Evolutionary conservation across 1,140 invertebrate genomes (phyloP), one percentile per base, ranked within the genome.

Genomic region (Chionoecetes opilio): DNA sequence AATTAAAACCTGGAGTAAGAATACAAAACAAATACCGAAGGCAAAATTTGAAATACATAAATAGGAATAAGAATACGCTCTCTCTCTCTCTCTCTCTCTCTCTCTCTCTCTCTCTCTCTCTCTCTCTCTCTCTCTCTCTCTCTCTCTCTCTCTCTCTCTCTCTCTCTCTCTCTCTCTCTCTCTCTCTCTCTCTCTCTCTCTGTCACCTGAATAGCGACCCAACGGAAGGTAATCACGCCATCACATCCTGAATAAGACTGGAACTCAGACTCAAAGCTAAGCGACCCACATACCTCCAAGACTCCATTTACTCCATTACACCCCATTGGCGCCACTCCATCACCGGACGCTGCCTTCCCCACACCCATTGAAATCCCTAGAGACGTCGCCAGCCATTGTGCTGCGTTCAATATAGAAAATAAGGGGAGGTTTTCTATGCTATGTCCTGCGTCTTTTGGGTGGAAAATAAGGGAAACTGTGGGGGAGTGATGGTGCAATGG

Each of bases 111-210:
- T n/a, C 86, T 88, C 34, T 88, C n/a, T n/a, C 34, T 88, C 26
- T 88, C 34, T 35, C 26, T 88, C n/a, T 88, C 34, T 31, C 34
- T 88, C 86, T 31, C 86, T 31, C 34, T 31, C 34, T 88, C 34
- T 88, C 86, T 31, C n/a, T 31, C 88, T 90, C 88, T 90, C 88
- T 90, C 88, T 90, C 88, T 90, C 88, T 90, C 88, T 90, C 88
- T 90, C 88, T 90, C 88, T 90, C 88, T 90, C 88, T 90, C 88
- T 90, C 88, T 90, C 88, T 90, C 88, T 90, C 88, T 90, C 88
- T 63, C 88, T 90, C 46, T 90, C 46, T 90, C 88, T 90, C 37
- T 90, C 88, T 90, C 88, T 63, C 38, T 90, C 88, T 38, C 37
- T 14, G 0, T 21, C 88, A 32, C 88, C 38, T 86, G 11, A 86